Percentiles rank a stretch among this genome's conserved stretches.
phyloP scores from a whole-genome alignment of 2,797 vertebrate species.

The Tauraco hartlaubi region DNA sequence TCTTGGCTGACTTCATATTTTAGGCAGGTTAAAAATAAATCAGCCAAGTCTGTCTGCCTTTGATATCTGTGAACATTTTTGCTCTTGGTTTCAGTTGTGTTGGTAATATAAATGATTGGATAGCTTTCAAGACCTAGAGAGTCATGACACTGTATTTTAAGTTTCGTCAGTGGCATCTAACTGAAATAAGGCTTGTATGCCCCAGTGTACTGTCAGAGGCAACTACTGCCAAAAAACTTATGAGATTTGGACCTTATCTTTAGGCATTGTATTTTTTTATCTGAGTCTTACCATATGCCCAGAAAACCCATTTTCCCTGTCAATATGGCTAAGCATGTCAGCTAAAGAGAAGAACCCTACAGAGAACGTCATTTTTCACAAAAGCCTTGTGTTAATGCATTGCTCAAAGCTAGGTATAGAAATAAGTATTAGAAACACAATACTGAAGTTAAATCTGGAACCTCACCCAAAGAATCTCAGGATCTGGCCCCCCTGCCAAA shows the following conservation, averaged over 20 bases:
- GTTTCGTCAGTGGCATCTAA: not conserved
- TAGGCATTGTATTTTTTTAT: not conserved
- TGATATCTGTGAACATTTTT: not conserved
- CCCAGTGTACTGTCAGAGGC: not conserved
- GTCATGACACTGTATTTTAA: not conserved
- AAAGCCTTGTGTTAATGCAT: not conserved
- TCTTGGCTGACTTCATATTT: not conserved
- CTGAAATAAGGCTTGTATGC: not conserved
- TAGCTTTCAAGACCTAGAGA: not conserved
- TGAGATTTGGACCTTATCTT: not conserved
- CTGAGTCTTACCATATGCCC: not conserved
- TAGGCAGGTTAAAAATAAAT: slow-evolving; percentile 12
- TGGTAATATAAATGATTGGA: not conserved
- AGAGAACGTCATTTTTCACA: not conserved
- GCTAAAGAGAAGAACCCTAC: not conserved
- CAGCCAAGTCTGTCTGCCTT: not conserved
- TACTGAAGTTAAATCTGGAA: not conserved
- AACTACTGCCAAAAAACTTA: not conserved
- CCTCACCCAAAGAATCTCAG: not conserved
- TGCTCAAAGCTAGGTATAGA: not conserved
- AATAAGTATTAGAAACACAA: not conserved
- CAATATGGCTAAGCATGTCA: not conserved
- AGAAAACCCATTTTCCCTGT: not conserved
- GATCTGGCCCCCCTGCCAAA: not conserved
- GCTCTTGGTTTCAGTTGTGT: not conserved